These are phyloP conservation scores for Rutpela maculata DNA, from an alignment of 2,888 invertebrate genomes.

Conservation along the genomic window DNA sequence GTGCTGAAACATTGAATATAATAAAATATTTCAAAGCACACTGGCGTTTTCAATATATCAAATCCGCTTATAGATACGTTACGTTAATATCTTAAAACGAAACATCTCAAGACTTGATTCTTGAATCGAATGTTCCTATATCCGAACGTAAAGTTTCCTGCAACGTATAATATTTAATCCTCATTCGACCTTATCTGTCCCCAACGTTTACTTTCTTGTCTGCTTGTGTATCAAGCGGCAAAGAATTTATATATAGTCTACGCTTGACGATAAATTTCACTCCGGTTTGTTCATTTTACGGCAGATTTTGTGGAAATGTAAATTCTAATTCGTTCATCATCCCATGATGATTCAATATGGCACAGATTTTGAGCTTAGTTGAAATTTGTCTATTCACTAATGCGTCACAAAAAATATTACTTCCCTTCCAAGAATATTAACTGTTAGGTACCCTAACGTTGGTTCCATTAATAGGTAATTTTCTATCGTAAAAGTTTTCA, in stretches of 20 bases:
- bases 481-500: too few species aligned
- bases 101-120: neutral
- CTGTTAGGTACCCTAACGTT: too few species aligned
- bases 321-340: too few species aligned
- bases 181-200: neutral
- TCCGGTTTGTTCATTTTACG: too few species aligned
- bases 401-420: too few species aligned
- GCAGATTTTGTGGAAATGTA: too few species aligned
- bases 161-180: neutral
- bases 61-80: neutral
- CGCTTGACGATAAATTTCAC: neutral
- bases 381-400: too few species aligned
- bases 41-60: neutral
- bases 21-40: neutral
- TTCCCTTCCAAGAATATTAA: too few species aligned
- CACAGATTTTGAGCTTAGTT: too few species aligned
- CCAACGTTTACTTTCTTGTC: neutral
- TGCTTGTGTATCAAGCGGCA: conserved; percentile 1
- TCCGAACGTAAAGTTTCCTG: neutral
- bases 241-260: neutral
- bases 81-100: neutral
- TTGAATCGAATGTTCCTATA: neutral
- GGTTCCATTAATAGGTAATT: too few species aligned
- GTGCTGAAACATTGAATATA: neutral
- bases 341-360: too few species aligned